Percentiles rank a stretch among this genome's conserved stretches.
phyloP scores from a whole-genome alignment of 2,797 vertebrate genomes.

The Euthynnus affinis region DNA sequence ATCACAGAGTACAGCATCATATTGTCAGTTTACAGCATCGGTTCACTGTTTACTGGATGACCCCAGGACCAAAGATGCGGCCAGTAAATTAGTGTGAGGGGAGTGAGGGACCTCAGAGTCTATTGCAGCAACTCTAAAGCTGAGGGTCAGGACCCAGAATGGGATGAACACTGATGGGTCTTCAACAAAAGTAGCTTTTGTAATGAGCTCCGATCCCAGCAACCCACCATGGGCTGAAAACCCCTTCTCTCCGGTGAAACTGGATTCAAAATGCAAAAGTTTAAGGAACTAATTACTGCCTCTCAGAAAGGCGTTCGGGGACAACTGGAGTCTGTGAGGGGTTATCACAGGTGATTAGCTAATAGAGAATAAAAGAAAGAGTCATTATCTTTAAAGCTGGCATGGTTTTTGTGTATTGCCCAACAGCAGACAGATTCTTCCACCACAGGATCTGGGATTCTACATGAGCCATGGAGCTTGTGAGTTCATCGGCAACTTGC shows the following conservation, averaged over 20 bases:
- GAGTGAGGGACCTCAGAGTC: slow-evolving; percentile 13
- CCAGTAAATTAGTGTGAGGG: slow-evolving; percentile 46
- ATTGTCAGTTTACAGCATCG: slow-evolving; percentile 27
- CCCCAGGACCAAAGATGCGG: slow-evolving; percentile 36
- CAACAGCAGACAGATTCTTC: neutral
- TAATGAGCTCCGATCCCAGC: slow-evolving; percentile 49
- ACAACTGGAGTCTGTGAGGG: neutral
- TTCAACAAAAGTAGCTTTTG: slow-evolving; percentile 12
- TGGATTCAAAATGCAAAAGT: slow-evolving; percentile 35
- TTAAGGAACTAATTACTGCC: slow-evolving; percentile 58
- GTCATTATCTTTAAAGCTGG: neutral
- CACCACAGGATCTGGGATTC: too few relatives aligned
- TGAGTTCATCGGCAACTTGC: too few relatives aligned
- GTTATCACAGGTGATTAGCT: slow-evolving; percentile 11
- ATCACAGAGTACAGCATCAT: neutral
- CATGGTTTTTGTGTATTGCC: neutral
- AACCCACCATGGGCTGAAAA: neutral
- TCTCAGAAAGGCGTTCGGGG: slow-evolving; percentile 15
- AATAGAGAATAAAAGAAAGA: neutral
- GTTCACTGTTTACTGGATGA: slow-evolving; percentile 42
- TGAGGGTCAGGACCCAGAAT: slow-evolving; percentile 46
- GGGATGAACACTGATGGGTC: slow-evolving; percentile 2
- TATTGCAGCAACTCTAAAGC: slow-evolving; percentile 13
- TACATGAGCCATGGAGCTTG: too few relatives aligned
- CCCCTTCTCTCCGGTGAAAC: slow-evolving; percentile 11